Base-by-base conservation (phyloP, 2,888 invertebrate species). In the Trissolcus japonicus region DNA sequence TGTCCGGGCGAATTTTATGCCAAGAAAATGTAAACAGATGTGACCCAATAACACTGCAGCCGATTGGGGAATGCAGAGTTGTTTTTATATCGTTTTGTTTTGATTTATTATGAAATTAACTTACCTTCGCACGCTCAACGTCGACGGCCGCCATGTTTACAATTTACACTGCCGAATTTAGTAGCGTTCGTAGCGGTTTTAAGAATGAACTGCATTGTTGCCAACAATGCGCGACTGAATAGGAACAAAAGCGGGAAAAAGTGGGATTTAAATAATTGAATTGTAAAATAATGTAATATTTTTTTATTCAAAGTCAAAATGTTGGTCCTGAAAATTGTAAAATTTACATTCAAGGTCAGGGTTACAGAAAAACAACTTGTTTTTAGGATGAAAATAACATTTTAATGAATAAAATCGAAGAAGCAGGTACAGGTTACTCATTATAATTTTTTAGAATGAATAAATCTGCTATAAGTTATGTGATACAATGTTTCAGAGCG, bases 81-180 rank as follows among this genome's bases (percentile, higher is more conserved):
- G 41, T 71, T 71, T 56, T 46, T 50, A 56, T 54, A 50, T 2
- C 40, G 1, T 0, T 7, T 2, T 11, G 25, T 41, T 56, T 4
- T 17, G 6, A n/a, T 35, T 53, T 41, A 51, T 59, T 56, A n/a
- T 6, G 40, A 80, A 84, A 82, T 78, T 76, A 59, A 77, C 84
- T 80, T 80, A 90, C 90, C 86, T 90, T 90, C 7, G 82, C 78
- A 81, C 88, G 87, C 78, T 90, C 90, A 61, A 89, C 86, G 29
- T 90, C 90, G 19, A 86, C 88, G 83, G 92, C 92, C 89, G 92
- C 92, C 92, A 93, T 93, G 89, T 91, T 91, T 90, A 88, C 72
- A 46, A 57, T 50, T 50, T 55, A 71, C 68, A 68, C 63, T 51
- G 35, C 35, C n/a, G 21, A 11, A 35, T 60, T 51, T 61, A 46